A percentile compares a stretch with the other conserved stretches of the same genome.
phyloP scores from a whole-genome alignment of 2,797 vertebrate species.

The Sphenopsis melanotis region DNA sequence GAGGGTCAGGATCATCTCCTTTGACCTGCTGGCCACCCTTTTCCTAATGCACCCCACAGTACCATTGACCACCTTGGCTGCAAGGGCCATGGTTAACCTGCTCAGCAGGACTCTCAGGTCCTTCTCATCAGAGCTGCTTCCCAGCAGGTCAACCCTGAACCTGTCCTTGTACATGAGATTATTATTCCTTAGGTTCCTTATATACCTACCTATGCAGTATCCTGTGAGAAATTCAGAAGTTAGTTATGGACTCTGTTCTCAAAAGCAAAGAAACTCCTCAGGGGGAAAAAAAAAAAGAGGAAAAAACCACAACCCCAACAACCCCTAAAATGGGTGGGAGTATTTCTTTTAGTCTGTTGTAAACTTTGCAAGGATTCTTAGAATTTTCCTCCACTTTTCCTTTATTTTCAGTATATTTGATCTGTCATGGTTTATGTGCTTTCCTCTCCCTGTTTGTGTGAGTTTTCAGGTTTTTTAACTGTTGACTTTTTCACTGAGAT shows the following conservation, averaged over 20 bases:
- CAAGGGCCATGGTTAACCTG: background rate
- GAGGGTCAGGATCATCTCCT: background rate
- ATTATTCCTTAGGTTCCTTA: background rate
- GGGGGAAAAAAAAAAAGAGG: background rate
- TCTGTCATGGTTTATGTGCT: background rate
- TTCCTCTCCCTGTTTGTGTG: background rate
- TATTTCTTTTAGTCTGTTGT: background rate
- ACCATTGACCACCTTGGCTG: background rate
- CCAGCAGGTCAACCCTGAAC: background rate
- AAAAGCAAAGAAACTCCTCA: background rate
- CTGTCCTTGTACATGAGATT: background rate
- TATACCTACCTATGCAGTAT: background rate
- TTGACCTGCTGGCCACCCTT: background rate
- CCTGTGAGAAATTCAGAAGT: background rate
- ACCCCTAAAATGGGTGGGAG: rapidly evolving
- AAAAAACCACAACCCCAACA: rapidly evolving
- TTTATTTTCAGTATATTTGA: background rate
- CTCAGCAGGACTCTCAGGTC: background rate
- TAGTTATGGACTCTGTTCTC: background rate
- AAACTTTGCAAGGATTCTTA: background rate
- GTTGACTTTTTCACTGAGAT: background rate
- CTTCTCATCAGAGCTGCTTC: background rate
- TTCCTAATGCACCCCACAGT: background rate
- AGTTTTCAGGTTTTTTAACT: background rate
- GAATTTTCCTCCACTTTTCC: background rate